phyloP scores from a whole-genome alignment of 2,113 vertebrate genomes.

The Tenebrosternarchus preto region DNA sequence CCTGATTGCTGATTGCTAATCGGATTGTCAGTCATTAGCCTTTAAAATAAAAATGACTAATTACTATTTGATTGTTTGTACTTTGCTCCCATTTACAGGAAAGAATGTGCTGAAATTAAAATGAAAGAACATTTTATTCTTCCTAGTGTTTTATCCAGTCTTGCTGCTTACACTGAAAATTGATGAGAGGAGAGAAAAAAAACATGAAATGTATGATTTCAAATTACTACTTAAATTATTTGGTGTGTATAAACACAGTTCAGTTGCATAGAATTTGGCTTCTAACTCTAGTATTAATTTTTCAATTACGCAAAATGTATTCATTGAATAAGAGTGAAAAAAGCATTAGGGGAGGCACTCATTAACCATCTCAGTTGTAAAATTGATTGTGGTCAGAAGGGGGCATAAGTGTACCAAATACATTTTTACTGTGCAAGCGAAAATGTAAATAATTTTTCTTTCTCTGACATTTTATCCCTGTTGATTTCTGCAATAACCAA shows the following conservation, averaged over 20 bases:
- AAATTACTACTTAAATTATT: no score
- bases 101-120: no score
- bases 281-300: no score
- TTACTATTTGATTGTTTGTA: neutral
- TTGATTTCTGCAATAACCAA: neutral
- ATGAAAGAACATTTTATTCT: neutral
- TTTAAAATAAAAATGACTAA: conserved; percentile 9
- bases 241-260: no score
- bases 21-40: no score
- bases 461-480: neutral
- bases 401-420: conserved; percentile 16
- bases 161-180: no score
- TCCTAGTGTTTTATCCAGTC: no score
- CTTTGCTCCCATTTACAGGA: no score
- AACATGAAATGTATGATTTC: no score
- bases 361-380: neutral
- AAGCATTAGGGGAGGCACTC: neutral
- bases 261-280: no score
- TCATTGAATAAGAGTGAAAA: neutral
- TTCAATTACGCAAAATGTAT: no score
- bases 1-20: neutral
- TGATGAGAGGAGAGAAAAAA: no score
- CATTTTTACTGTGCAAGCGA: neutral
- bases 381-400: conserved; percentile 17
- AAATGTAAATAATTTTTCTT: neutral